Evolutionary conservation across 35 echinoderm and acorn worm species (phyloP).

Genomic region (Apostichopus californicus): DNA sequence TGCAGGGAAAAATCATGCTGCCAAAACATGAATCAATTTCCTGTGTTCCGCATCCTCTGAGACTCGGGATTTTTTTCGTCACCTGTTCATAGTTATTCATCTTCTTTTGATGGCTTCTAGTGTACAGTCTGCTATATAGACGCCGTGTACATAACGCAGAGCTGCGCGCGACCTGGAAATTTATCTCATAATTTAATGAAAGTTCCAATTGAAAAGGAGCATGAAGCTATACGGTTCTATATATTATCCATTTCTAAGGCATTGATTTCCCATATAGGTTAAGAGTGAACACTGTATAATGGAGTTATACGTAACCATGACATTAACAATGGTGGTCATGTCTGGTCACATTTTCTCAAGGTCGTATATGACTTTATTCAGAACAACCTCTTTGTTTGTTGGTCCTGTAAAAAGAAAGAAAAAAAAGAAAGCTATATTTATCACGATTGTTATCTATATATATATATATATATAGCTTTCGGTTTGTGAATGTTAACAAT

Average conservation of each 20-base stretch:
- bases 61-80: neutral
- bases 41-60: slow-evolving; percentile 1
- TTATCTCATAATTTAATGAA: slow-evolving; percentile 25
- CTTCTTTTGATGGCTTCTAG: neutral
- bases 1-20: neutral
- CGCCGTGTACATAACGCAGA: neutral
- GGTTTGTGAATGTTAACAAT: too few relatives aligned
- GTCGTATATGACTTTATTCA: too few relatives aligned
- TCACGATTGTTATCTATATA: too few relatives aligned
- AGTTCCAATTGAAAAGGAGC: slow-evolving; percentile 29
- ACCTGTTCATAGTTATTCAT: slow-evolving; percentile 30
- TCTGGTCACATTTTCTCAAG: too few relatives aligned
- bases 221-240: neutral
- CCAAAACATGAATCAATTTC: slow-evolving; percentile 52
- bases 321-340: too few relatives aligned
- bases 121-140: neutral
- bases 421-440: too few relatives aligned
- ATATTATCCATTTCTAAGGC: neutral
- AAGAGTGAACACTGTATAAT: slow-evolving; percentile 5
- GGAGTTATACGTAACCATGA: neutral
- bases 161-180: slow-evolving; percentile 22
- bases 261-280: slow-evolving; percentile 29
- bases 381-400: too few relatives aligned
- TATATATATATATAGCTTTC: too few relatives aligned
- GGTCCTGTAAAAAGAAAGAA: too few relatives aligned